Percentiles rank a stretch among this genome's conserved stretches.
These are phyloP conservation scores for Hestina assimilis DNA, from an alignment of 1,140 invertebrate species.

Conservation along the genomic window DNA sequence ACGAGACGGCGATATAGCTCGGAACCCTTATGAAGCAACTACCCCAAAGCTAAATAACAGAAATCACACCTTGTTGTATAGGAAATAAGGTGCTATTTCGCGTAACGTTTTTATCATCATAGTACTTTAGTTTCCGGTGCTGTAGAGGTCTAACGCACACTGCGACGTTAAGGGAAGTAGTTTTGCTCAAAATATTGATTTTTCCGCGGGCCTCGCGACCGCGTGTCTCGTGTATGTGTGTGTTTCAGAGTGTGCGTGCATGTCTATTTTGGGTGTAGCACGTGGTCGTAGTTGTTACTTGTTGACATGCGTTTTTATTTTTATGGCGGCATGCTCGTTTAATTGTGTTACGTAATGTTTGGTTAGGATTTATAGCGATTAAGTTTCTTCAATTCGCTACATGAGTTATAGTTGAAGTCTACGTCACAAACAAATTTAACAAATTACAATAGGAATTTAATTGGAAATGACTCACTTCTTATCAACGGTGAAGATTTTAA, in stretches of 20 bases:
- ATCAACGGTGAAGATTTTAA: too few species aligned
- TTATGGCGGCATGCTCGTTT: conserved; percentile 58
- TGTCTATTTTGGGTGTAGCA: conserved; percentile 73
- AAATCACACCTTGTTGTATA: conserved; percentile 58
- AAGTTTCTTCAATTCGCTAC: conserved; percentile 6
- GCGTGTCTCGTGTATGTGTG: conserved; percentile 51
- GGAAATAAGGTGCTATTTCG: conserved; percentile 57
- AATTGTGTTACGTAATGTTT: conserved; percentile 53
- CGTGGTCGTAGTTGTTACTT: conserved; percentile 72
- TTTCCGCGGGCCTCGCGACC: conserved; percentile 65
- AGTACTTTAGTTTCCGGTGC: conserved; percentile 36
- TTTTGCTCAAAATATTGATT: conserved; percentile 79
- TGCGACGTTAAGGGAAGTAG: conserved; percentile 67
- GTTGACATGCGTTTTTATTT: conserved; percentile 75
- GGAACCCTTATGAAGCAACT: conserved; percentile 62
- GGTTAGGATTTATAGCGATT: conserved; percentile 8
- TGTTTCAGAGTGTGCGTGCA: conserved; percentile 44
- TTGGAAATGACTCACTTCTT: background rate
- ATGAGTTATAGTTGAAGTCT: background rate
- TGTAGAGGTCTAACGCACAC: conserved; percentile 51
- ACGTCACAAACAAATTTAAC: background rate
- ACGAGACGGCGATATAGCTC: conserved; percentile 55
- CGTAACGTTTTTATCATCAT: conserved; percentile 26
- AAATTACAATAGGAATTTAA: background rate
- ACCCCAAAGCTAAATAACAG: conserved; percentile 47